These are phyloP conservation scores for Diphyllodes magnificus DNA, from an alignment of 2,113 vertebrate genomes.

Conservation along the genomic window DNA sequence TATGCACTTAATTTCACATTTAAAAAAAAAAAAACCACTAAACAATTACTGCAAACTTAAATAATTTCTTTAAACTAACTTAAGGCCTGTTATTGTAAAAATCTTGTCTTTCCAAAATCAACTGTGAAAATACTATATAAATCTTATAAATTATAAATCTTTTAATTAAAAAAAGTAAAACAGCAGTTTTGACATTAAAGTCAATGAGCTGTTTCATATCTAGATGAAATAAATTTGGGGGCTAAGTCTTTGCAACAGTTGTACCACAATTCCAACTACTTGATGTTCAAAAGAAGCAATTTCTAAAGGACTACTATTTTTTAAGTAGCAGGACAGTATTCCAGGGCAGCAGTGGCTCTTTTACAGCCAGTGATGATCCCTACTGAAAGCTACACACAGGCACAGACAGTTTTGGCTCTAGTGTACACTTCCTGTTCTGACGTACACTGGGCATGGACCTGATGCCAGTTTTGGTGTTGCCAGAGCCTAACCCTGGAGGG, in stretches of 20 bases:
- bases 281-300: background rate
- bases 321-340: background rate
- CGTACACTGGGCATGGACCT: background rate
- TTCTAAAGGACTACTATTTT: background rate
- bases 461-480: background rate
- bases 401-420: background rate
- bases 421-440: background rate
- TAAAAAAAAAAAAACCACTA: background rate
- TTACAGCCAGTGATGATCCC: background rate
- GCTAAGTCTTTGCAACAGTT: background rate
- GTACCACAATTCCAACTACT: background rate
- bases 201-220: background rate
- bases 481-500: background rate
- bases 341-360: background rate
- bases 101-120: background rate
- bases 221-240: background rate
- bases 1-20: background rate
- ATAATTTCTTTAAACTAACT: background rate
- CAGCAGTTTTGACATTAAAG: background rate
- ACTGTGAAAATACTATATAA: background rate
- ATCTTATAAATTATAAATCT: background rate
- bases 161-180: background rate
- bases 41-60: background rate
- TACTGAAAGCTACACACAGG: background rate
- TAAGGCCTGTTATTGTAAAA: background rate